Evolutionary conservation across 1,140 invertebrate genomes (phyloP).

Genomic region (Leptonema lineaticorne): DNA sequence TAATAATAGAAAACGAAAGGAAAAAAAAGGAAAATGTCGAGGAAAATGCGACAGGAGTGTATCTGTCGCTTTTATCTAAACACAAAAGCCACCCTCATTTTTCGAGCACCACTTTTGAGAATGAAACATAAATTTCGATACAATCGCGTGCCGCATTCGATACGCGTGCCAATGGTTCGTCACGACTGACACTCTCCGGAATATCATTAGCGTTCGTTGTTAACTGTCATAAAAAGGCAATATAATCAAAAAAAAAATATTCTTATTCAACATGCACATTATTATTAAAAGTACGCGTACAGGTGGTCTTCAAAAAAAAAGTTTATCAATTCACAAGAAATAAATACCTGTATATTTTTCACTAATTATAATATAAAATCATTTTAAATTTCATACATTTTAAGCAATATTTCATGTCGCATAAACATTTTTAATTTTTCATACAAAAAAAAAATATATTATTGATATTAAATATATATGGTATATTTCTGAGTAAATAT

Average conservation of each 20-base stretch:
- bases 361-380: no score
- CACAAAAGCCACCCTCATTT: not conserved
- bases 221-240: not conserved
- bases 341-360: no score
- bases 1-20: not conserved
- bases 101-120: not conserved
- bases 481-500: no score
- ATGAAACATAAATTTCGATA: not conserved
- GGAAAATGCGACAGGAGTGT: not conserved
- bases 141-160: not conserved
- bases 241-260: no score
- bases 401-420: no score
- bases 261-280: not conserved
- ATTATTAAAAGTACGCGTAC: not conserved
- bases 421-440: no score
- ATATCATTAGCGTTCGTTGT: not conserved
- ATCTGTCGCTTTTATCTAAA: constrained; percentile 13
- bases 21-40: not conserved
- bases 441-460: no score
- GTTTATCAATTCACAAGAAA: no score
- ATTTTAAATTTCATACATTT: no score
- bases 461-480: no score
- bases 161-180: constrained; percentile 3
- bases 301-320: no score
- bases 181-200: not conserved